phyloP scores from a whole-genome alignment of 1,140 invertebrate genomes.

The Drosophila kohkoa region DNA sequence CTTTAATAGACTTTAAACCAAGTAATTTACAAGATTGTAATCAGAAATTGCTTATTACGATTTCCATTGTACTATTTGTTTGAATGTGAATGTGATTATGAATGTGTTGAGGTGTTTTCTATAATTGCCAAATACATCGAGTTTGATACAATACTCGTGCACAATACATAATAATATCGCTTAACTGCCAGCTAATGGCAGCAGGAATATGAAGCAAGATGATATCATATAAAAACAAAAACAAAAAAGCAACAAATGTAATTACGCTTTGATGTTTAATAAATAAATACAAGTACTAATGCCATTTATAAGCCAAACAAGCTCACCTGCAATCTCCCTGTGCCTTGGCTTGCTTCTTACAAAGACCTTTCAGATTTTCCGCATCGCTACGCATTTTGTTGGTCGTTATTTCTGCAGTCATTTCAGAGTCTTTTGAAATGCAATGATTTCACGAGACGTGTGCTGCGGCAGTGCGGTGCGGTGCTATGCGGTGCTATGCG shows the following conservation, averaged over 20 bases:
- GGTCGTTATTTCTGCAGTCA: slow-evolving; percentile 41
- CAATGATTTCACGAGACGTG: slow-evolving; percentile 59
- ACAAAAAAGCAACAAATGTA: slow-evolving; percentile 11
- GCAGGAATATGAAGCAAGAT: slow-evolving; percentile 27
- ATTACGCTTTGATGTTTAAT: slow-evolving; percentile 42
- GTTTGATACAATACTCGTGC: not conserved
- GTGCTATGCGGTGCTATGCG: slow-evolving; percentile 12
- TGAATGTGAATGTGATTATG: not conserved
- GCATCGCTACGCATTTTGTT: slow-evolving; percentile 58
- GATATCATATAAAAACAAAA: slow-evolving; percentile 35
- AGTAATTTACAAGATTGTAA: slow-evolving; percentile 26
- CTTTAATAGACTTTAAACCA: slow-evolving; percentile 23
- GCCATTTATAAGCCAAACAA: slow-evolving; percentile 22
- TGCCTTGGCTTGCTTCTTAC: slow-evolving; percentile 2
- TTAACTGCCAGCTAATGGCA: slow-evolving; percentile 2
- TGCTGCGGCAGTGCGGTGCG: slow-evolving; percentile 23
- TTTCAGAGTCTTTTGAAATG: slow-evolving; percentile 71
- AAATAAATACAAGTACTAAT: slow-evolving; percentile 45
- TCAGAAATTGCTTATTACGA: slow-evolving; percentile 51
- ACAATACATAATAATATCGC: not conserved
- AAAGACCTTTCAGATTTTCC: slow-evolving; percentile 75
- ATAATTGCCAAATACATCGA: slow-evolving; percentile 47
- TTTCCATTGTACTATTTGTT: slow-evolving; percentile 33
- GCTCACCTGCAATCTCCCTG: slow-evolving; percentile 39
- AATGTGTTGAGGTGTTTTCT: slow-evolving; percentile 35